These are phyloP conservation scores for Pandemis cinnamomeana DNA, from an alignment of 2,888 invertebrate species.

Conservation along the genomic window DNA sequence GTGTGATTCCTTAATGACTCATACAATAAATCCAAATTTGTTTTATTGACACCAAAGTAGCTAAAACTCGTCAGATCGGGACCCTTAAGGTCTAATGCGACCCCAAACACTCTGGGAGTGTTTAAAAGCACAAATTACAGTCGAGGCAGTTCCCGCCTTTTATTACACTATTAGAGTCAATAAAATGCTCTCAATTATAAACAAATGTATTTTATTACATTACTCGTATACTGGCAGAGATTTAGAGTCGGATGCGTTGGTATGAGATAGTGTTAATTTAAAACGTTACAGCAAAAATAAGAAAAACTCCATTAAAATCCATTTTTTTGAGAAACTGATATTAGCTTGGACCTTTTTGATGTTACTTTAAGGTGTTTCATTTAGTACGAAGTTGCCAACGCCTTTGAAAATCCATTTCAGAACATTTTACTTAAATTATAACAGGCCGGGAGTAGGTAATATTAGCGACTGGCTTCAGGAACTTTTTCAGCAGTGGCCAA, in stretches of 20 bases:
- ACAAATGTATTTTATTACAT: slow-evolving; percentile 70
- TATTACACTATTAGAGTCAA: slow-evolving; percentile 74
- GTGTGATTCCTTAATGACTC: too few relatives aligned
- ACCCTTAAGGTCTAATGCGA: neutral
- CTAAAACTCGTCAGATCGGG: neutral
- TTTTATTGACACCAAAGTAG: neutral
- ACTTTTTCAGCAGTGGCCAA: too few relatives aligned
- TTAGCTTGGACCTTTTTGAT: too few relatives aligned
- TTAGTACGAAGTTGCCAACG: too few relatives aligned
- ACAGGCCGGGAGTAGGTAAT: too few relatives aligned
- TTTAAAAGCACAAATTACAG: slow-evolving; percentile 57
- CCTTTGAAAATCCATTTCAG: too few relatives aligned
- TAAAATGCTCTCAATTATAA: slow-evolving; percentile 70
- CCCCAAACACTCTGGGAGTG: slow-evolving; percentile 5
- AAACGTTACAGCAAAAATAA: slow-evolving; percentile 4
- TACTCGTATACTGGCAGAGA: slow-evolving; percentile 47
- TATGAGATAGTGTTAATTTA: slow-evolving; percentile 19
- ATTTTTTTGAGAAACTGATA: too few relatives aligned
- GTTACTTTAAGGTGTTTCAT: too few relatives aligned
- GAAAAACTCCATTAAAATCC: too few relatives aligned
- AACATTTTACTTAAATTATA: too few relatives aligned
- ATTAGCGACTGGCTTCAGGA: too few relatives aligned
- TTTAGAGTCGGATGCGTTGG: slow-evolving; percentile 15
- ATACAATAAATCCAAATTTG: neutral
- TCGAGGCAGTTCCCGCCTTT: slow-evolving; percentile 66